phyloP scores from a whole-genome alignment of 2,797 vertebrate species.

The Odontamblyopus lacepedii region DNA sequence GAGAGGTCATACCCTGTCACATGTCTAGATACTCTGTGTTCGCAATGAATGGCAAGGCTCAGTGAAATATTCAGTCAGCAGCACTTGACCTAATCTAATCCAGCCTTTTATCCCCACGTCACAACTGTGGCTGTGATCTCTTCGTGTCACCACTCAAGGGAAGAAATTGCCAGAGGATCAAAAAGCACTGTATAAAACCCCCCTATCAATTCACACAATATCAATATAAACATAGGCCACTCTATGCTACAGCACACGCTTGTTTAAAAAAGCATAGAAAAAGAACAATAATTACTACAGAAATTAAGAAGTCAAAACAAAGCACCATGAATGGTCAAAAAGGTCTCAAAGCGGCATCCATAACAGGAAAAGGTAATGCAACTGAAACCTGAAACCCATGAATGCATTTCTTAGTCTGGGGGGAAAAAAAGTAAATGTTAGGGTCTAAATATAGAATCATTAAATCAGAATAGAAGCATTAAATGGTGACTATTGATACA shows the following conservation, averaged over 20 bases:
- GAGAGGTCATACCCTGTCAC: slow-evolving; percentile 43
- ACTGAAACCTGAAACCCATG: no score
- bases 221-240: background rate
- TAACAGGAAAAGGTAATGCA: background rate
- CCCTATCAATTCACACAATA: background rate
- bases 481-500: no score
- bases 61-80: slow-evolving; percentile 56
- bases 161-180: slow-evolving; percentile 13
- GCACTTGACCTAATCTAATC: slow-evolving; percentile 50
- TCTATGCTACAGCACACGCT: background rate
- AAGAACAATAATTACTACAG: background rate
- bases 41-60: slow-evolving; percentile 49
- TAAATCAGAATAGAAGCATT: no score
- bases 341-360: background rate
- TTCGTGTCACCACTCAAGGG: slow-evolving; percentile 25
- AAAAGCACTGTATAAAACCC: slow-evolving; percentile 4
- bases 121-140: slow-evolving; percentile 53
- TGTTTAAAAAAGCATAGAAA: background rate
- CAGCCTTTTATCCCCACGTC: slow-evolving; percentile 54
- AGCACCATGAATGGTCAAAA: background rate
- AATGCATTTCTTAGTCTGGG: no score
- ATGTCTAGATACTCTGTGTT: slow-evolving; percentile 32
- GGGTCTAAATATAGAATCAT: no score
- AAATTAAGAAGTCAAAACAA: background rate
- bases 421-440: no score